Base-by-base conservation (phyloP, 1,140 invertebrate genomes). In the Adoxophyes honmai region DNA sequence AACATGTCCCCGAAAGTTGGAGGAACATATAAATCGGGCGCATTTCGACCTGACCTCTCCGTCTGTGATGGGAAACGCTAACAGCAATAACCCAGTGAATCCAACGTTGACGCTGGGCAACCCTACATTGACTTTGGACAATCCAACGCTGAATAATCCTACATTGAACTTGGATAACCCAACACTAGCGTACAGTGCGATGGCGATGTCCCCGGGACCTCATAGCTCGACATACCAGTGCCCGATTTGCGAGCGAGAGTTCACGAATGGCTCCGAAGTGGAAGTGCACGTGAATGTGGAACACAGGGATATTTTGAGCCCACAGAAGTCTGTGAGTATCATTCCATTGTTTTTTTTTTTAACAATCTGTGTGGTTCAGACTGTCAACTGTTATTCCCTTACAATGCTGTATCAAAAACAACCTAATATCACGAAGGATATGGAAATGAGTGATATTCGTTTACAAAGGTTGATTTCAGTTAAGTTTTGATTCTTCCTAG, bases 211-310 rank as follows among this genome's bases (percentile, higher is more conserved):
- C 0, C 81, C 81, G 3, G 83, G 80, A 1, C 78, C 84, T 10
- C 76, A 87, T 38, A 68, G 73, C n/a, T 86, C 85, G 0, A 68
- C 70, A 0, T 90, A 86, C 55, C 87, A 90, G 35, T 96, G 94
- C 80, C 95, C 95, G 0, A 90, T 95, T 28, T 95, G 95, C 78
- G 88, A 93, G 62, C 91, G 92, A 62, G 92, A 92, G 35, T 96
- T 95, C 81, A 90, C 92, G 14, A 93, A 93, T 59, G 92, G 92
- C 7, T 92, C 93, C n/a, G 95, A 95, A 76, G 90, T 97, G 16
- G 95, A 96, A 81, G 77, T 96, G 7, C 96, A 97, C 79, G 95
- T 97, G 0, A 96, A 96, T 81, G 93, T 95, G 15, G 94, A 95
- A 73, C 95, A 97, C 78, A 76, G 81, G 28, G 89, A 90, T 71